Percentiles rank a stretch among this genome's conserved stretches.
phyloP scores from a whole-genome alignment of 2,888 invertebrate species.

The Calliscelio sp. region DNA sequence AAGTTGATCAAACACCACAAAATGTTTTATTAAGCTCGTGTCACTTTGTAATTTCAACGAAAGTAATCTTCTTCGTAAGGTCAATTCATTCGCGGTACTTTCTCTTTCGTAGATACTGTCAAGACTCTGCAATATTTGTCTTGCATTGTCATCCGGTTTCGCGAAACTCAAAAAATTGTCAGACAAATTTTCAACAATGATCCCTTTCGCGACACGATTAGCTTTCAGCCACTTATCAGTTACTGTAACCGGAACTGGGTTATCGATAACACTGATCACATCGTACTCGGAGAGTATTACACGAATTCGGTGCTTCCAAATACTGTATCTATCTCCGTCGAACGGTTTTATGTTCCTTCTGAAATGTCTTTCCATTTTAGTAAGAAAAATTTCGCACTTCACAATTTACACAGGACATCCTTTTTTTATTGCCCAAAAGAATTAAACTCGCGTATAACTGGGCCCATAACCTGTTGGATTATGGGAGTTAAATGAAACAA shows the following conservation, averaged over 20 bases:
- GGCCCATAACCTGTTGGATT: slow-evolving; percentile 22
- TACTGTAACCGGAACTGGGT: too few relatives aligned
- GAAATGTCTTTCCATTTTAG: neutral
- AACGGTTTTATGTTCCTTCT: neutral
- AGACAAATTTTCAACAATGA: neutral
- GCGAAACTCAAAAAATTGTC: neutral
- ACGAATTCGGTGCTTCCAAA: neutral
- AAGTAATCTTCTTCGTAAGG: neutral
- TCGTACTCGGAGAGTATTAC: neutral
- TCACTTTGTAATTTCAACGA: neutral
- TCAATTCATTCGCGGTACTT: neutral
- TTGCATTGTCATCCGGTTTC: neutral
- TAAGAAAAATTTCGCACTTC: too few relatives aligned
- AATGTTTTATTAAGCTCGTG: neutral
- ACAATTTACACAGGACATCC: too few relatives aligned
- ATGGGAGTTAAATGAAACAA: too few relatives aligned
- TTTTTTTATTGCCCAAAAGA: too few relatives aligned
- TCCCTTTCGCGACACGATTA: neutral
- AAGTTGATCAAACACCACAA: neutral
- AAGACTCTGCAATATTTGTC: neutral
- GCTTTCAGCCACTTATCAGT: too few relatives aligned
- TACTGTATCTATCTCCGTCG: neutral
- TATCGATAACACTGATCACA: too few relatives aligned
- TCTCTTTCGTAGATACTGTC: neutral
- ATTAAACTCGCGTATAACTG: too few relatives aligned